Evolutionary conservation across 2,888 invertebrate species (phyloP).

Genomic region (Tetragnatha montana): DNA sequence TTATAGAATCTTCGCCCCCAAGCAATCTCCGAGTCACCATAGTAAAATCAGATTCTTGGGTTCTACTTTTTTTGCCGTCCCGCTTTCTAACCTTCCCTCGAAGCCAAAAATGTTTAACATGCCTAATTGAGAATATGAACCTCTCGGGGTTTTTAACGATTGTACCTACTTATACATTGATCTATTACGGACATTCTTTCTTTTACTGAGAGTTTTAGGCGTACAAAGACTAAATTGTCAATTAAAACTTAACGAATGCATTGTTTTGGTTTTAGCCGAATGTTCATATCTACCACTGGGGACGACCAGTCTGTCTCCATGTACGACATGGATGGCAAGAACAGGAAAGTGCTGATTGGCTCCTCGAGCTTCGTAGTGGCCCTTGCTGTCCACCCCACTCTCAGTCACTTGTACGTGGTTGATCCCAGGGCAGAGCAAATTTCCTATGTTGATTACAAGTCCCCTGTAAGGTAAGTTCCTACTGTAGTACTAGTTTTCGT

Average conservation of each 20-base stretch:
- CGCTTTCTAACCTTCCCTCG: too few species aligned
- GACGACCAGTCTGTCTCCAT: constrained; percentile 80
- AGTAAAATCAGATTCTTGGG: too few species aligned
- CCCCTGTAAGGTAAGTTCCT: constrained; percentile 16
- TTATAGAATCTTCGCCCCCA: too few species aligned
- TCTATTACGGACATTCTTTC: too few species aligned
- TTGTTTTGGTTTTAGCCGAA: constrained; percentile 73
- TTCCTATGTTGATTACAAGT: constrained; percentile 33
- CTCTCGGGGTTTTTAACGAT: too few species aligned
- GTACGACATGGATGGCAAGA: constrained; percentile 83
- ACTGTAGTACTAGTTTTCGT: background rate
- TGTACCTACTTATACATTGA: too few species aligned
- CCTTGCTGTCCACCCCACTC: constrained; percentile 59
- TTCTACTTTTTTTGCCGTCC: too few species aligned
- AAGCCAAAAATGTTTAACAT: too few species aligned
- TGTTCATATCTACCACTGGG: constrained; percentile 80
- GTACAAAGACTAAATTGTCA: background rate
- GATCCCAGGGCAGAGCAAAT: constrained; percentile 63
- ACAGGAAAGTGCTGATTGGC: constrained; percentile 74
- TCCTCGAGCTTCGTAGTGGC: constrained; percentile 29
- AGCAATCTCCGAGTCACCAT: too few species aligned
- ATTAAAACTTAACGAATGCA: background rate
- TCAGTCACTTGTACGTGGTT: constrained; percentile 71
- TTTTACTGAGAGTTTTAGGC: too few species aligned
- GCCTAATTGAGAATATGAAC: too few species aligned